Conservation (phyloP, 2,113 vertebrate genomes). For the Synchiropus splendidus region DNA sequence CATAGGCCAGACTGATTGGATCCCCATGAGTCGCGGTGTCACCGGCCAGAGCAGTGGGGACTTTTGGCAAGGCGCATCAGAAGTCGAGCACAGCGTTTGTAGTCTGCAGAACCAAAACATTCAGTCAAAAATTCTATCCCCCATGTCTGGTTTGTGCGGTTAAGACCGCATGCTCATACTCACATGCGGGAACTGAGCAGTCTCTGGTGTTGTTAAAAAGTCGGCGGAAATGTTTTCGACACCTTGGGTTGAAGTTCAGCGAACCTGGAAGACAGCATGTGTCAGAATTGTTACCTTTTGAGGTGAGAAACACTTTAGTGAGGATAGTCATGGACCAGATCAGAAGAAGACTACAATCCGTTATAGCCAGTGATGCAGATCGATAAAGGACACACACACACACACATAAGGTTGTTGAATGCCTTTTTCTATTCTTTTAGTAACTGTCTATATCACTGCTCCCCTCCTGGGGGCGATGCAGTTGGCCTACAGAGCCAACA, state of each 20-base stretch:
- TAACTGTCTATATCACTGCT: too few species aligned
- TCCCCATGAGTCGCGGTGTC: conserved; percentile 28
- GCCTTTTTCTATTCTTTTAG: too few species aligned
- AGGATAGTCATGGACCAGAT: too few species aligned
- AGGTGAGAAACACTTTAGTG: not conserved
- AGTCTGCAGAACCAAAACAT: conserved; percentile 64
- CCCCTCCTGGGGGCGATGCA: too few species aligned
- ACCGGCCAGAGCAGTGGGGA: conserved; percentile 79
- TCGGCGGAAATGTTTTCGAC: conserved; percentile 84
- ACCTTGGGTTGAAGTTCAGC: conserved; percentile 86
- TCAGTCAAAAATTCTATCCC: not conserved
- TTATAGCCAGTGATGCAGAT: too few species aligned
- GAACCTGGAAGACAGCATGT: conserved; percentile 67
- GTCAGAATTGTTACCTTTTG: not conserved
- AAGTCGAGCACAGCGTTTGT: conserved; percentile 86
- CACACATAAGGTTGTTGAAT: too few species aligned
- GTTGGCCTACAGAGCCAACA: too few species aligned
- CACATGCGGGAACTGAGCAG: conserved; percentile 85
- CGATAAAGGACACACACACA: too few species aligned
- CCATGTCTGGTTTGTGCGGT: not conserved
- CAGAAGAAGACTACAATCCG: too few species aligned
- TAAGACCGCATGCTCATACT: conserved; percentile 49
- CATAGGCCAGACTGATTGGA: too few species aligned
- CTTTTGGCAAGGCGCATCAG: conserved; percentile 85
- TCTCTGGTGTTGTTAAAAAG: conserved; percentile 89